These are phyloP conservation scores for Zaprionus inermis DNA, from an alignment of 1,140 invertebrate genomes.

Conservation along the genomic window DNA sequence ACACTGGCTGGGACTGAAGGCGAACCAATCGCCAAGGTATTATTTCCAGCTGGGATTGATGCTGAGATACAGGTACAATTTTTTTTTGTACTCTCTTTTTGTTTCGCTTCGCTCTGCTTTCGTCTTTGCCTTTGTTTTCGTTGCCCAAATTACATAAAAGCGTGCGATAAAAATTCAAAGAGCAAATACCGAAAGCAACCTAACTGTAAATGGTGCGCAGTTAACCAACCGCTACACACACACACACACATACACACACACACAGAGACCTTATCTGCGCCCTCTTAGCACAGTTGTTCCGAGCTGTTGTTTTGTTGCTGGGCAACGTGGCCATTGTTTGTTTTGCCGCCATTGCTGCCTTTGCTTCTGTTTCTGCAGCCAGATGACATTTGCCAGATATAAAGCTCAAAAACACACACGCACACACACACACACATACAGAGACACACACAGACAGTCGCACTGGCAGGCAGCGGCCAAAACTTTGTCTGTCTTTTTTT, in stretches of 20 bases:
- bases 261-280: slow-evolving; percentile 25
- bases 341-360: slow-evolving; percentile 25
- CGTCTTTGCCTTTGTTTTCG: slow-evolving; percentile 20
- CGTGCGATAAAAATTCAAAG: slow-evolving; percentile 63
- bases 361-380: slow-evolving; percentile 37
- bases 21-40: neutral
- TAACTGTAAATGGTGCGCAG: slow-evolving; percentile 68
- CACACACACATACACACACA: slow-evolving; percentile 7
- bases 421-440: neutral
- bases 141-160: slow-evolving; percentile 54
- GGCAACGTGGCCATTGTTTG: slow-evolving; percentile 50
- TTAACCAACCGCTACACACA: slow-evolving; percentile 66
- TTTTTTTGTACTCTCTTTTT: slow-evolving; percentile 5
- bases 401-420: slow-evolving; percentile 63
- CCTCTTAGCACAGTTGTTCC: slow-evolving; percentile 58
- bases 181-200: slow-evolving; percentile 42
- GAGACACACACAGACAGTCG: slow-evolving; percentile 9
- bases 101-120: slow-evolving; percentile 1
- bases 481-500: slow-evolving; percentile 17
- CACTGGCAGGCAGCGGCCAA: slow-evolving; percentile 30
- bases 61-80: neutral
- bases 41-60: neutral
- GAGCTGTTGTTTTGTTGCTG: slow-evolving; percentile 68
- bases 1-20: neutral
- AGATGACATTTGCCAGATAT: slow-evolving; percentile 79